Evolutionary conservation across 2,888 invertebrate species (phyloP), one percentile per base, ranked within the genome.

Genomic region (Linnaemya tessellans): DNA sequence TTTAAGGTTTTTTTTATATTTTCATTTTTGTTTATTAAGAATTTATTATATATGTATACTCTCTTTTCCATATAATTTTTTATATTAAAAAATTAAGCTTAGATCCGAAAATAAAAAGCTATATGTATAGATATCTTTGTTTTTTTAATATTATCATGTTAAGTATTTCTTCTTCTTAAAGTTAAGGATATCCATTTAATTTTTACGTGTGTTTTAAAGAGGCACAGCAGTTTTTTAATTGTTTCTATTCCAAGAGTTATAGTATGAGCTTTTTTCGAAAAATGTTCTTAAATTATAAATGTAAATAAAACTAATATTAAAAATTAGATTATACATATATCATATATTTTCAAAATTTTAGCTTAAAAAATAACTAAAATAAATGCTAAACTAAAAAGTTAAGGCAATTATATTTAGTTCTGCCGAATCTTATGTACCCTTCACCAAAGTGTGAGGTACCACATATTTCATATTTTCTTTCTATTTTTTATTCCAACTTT

Each of bases 151-250:
- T 11, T 60, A 30, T 5, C 35, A 30, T 54, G 7, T 51, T 64
- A 56, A 38, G 43, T 22, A 18, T 64, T 25, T 25, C 18, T 60
- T 20, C 18, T 11, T 58, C 35, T 58, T 38, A 70, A 20, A 56
- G 20, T 54, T 64, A 64, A 71, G 46, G 5, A 65, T 80, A 64
- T 43, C 22, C 62, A 3, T 51, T 38, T 60, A 22, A 18, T 25
- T 46, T 54, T n/a, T 25, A 30, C 18, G 46, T 65, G 80, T 81
- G 70, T 77, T 13, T 75, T 75, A 62, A 65, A 65, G 43, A 89
- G 89, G 89, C 89, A 89, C 89, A 89, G 89, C 89, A 88, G 87
- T 87, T 86, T 81, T 87, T 84, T 38, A 65, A 65, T 87, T 84
- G 80, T 60, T 80, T 20, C 10, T 51, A 10, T 25, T 62, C 20